phyloP scores from a whole-genome alignment of 1,140 invertebrate species.

The Aphaenogaster ashmeadi region DNA sequence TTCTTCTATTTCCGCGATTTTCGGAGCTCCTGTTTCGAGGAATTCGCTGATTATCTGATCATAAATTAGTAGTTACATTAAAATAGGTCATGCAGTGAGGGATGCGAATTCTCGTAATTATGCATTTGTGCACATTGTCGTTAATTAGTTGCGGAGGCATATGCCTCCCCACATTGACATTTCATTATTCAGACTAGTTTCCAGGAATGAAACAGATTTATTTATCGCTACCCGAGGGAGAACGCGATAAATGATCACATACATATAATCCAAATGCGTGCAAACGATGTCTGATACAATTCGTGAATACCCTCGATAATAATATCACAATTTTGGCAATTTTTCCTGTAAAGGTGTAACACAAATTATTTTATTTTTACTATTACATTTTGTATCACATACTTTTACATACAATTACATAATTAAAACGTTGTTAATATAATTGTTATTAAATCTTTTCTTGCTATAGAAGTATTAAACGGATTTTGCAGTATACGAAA shows the following conservation, averaged over 20 bases:
- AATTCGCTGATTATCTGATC: conserved; percentile 40
- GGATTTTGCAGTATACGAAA: not conserved
- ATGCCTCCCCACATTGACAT: conserved; percentile 27
- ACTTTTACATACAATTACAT: not conserved
- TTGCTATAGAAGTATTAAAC: not conserved
- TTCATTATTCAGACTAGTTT: conserved; percentile 58
- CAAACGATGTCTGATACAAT: not conserved
- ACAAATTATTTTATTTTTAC: not conserved
- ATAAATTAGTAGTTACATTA: conserved; percentile 46
- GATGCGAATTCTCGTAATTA: conserved; percentile 45
- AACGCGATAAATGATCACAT: conserved; percentile 36
- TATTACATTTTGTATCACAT: not conserved
- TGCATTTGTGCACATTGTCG: conserved; percentile 9
- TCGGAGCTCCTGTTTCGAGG: not conserved
- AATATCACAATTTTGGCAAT: not conserved
- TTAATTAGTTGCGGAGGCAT: conserved; percentile 52
- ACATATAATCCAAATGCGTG: conserved; percentile 33
- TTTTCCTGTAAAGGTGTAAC: not conserved
- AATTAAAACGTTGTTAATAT: not conserved
- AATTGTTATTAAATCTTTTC: not conserved
- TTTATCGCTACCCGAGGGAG: conserved; percentile 51
- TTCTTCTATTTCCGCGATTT: not conserved
- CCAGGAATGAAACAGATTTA: conserved; percentile 54
- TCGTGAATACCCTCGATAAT: not conserved
- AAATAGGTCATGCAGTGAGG: conserved; percentile 14